Percentiles rank a stretch among this genome's conserved stretches.
Conservation (phyloP, 2,888 invertebrate species). For the Orthosia gracilis region DNA sequence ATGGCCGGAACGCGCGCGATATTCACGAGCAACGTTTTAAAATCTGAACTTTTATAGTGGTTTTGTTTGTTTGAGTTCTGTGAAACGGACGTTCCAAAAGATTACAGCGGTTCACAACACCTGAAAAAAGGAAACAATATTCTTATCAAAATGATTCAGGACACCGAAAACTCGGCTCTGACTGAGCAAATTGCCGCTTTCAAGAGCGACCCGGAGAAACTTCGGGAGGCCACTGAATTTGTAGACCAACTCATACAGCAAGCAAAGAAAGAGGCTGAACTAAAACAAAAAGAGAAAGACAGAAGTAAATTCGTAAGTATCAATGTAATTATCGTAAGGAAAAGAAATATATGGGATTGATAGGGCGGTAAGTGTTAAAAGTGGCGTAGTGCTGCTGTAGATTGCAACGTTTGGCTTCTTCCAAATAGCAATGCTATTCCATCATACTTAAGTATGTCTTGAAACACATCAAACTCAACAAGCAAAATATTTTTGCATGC, state of each 20-base stretch:
- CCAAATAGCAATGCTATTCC: slow-evolving; percentile 77
- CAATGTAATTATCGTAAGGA: slow-evolving; percentile 89
- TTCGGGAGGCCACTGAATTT: slow-evolving; percentile 91
- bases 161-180: slow-evolving; percentile 82
- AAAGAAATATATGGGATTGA: slow-evolving; percentile 81
- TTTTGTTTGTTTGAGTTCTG: slow-evolving; percentile 70
- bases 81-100: slow-evolving; percentile 65
- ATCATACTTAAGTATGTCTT: slow-evolving; percentile 63
- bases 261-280: slow-evolving; percentile 91
- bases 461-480: slow-evolving; percentile 57
- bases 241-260: slow-evolving; percentile 92
- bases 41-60: slow-evolving; percentile 65
- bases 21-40: slow-evolving; percentile 51
- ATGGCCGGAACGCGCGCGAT: slow-evolving; percentile 63
- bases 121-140: slow-evolving; percentile 45
- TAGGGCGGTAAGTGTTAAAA: slow-evolving; percentile 90
- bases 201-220: slow-evolving; percentile 91
- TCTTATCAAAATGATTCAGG: slow-evolving; percentile 82
- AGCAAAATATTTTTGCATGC: slow-evolving; percentile 73
- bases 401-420: slow-evolving; percentile 85
- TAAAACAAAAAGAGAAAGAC: slow-evolving; percentile 91
- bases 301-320: slow-evolving; percentile 91
- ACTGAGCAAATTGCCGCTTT: slow-evolving; percentile 90
- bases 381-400: slow-evolving; percentile 82
- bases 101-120: slow-evolving; percentile 58